Evolutionary conservation across 1,140 invertebrate genomes (phyloP), one percentile per base, ranked within the genome.

Genomic region (Triops cancriformis): DNA sequence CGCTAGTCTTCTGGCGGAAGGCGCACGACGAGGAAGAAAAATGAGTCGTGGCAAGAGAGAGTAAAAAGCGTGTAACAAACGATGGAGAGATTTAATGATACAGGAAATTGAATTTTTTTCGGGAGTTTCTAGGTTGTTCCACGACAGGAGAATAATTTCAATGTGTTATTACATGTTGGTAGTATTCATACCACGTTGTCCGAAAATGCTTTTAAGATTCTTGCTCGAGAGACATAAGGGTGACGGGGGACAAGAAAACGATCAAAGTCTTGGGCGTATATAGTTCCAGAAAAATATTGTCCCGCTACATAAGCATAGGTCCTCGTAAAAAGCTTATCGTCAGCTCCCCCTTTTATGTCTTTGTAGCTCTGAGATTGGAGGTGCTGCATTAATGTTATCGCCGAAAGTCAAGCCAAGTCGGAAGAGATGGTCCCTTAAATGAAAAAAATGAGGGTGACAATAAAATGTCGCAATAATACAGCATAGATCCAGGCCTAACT

Each of bases 291-390:
- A 23, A 64, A 14, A 37, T 37, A n/a, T n/a, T n/a, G 51, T 64
- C 10, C 23, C 51, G 23, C 10, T 64, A 10, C 14, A 64, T 7
- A 23, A 64, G 51, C 51, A 64, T 64, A 64, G 51, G 14, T 23
- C 51, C 51, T 64, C 51, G 23, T 64, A 64, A 64, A 64, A 64
- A 64, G 51, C 51, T 64, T 64, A 64, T 64, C 51, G 23, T 23
- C 51, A 64, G 51, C 51, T 64, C 7, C 31, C 51, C 18, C 18
- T 64, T 64, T 64, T 64, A 64, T 64, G 51, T 23, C 51, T 18
- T 18, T 18, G 3, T 23, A 18, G 10, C 14, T 6, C 23, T 23
- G 23, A 23, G 51, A 64, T 64, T 64, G 51, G 51, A 18, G 51
- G 51, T 64, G 18, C 51, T 64, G 51, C 51, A 18, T 64, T 64